Base-by-base conservation (phyloP, 2,797 vertebrate species). In the Anguilla obscura region DNA sequence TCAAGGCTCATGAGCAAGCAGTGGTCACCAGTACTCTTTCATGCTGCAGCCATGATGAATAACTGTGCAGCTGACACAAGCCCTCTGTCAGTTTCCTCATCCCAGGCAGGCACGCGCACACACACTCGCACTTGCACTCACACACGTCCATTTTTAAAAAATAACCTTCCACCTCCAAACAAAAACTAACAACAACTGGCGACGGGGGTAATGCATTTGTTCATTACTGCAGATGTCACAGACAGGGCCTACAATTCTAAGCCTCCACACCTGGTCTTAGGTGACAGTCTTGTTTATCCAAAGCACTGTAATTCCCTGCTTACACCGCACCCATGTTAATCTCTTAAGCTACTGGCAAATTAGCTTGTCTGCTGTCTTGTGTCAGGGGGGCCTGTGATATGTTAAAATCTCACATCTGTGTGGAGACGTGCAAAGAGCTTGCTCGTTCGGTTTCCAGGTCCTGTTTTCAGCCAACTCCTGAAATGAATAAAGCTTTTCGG, bases 201-300 rank as follows among this genome's bases (percentile, higher is more conserved):
- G 36, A 79, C 27, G 33, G 16, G 36, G 33, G 74, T 12, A 16
- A 40, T 18, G 18, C 4, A 45, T 79, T 14, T 5, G 36, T 79
- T 21, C 36, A 21, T 33, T 79, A 36, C 33, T 79, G 74, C 12
- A 82, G 79, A 82, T 50, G 74, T 36, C 74, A 50, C 45, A 48
- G 45, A n/a, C 79, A 0, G 21, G 27, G 40, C 16, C 45, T 50
- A 21, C 24, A 82, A 50, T n/a, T n/a, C 21, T 9, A 50, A 48
- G 16, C 79, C 79, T 82, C 21, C 45, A 82, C 79, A 12, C 40
- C 79, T 50, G 79, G 79, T 82, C 79, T 82, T 50, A 82, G 79
- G 18, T 82, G 79, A n/a, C 40, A 50, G 18, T 50, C 79, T 50
- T 24, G 40, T 82, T 82, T 82, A 82, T 82, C 79, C 79, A 82